These are phyloP conservation scores for Drosophila tristis DNA, from an alignment of 1,140 invertebrate species.

Conservation along the genomic window DNA sequence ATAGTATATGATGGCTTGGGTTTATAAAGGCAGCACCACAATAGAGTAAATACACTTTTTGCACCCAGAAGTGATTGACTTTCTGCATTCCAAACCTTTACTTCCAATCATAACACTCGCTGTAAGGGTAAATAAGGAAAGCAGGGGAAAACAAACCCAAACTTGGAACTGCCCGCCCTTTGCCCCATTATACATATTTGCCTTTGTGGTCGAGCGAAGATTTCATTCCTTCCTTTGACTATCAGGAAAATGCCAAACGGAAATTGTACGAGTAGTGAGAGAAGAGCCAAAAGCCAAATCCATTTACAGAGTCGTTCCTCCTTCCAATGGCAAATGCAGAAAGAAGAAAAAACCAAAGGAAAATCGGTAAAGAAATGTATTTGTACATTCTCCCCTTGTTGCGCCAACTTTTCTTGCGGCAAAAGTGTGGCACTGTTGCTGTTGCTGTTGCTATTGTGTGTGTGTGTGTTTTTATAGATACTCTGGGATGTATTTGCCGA, in stretches of 20 bases:
- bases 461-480: conserved; percentile 34
- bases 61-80: too few relatives aligned
- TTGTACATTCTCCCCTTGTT: conserved; percentile 10
- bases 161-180: not conserved
- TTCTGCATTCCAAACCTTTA: too few relatives aligned
- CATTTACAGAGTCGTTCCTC: conserved; percentile 19
- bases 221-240: conserved; percentile 23
- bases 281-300: conserved; percentile 36
- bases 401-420: conserved; percentile 13
- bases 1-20: too few relatives aligned
- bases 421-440: conserved; percentile 29
- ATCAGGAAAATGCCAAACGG: conserved; percentile 8
- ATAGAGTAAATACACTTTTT: too few relatives aligned
- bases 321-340: conserved; percentile 6
- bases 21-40: too few relatives aligned
- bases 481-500: conserved; percentile 33
- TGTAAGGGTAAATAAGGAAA: too few relatives aligned
- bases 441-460: conserved; percentile 6
- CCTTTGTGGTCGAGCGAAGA: conserved; percentile 35
- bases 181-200: conserved; percentile 33
- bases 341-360: not conserved
- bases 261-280: conserved; percentile 25
- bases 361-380: conserved; percentile 23
- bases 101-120: too few relatives aligned
- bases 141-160: not conserved